A percentile compares a stretch with the other conserved stretches of the same genome.
Conservation (phyloP, 1,140 invertebrate species). For the Drosophila kepulauana region DNA sequence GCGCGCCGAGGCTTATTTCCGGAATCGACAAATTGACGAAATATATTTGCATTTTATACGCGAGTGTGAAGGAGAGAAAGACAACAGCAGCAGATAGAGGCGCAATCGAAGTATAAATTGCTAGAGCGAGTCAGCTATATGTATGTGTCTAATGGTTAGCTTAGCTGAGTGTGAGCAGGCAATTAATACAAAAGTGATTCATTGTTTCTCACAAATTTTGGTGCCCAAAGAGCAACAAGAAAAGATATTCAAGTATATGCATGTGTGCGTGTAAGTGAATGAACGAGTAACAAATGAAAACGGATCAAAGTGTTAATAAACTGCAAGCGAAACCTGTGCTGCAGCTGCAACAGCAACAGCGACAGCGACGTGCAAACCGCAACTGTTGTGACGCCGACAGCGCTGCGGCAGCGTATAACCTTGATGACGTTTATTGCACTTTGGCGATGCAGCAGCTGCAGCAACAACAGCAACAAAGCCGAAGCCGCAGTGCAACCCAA, state of each 20-base stretch:
- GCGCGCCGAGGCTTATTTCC: constrained; percentile 59
- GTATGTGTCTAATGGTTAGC: constrained; percentile 16
- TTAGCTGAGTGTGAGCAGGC: constrained; percentile 24
- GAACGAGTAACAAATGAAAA: constrained; percentile 43
- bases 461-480: constrained; percentile 3
- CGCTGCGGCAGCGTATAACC: constrained; percentile 60
- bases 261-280: constrained; percentile 6
- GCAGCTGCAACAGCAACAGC: constrained; percentile 24
- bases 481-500: constrained; percentile 47
- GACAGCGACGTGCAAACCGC: background rate
- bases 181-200: constrained; percentile 56
- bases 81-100: background rate
- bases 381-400: constrained; percentile 24
- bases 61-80: constrained; percentile 3
- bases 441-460: constrained; percentile 49
- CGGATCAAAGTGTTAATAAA: constrained; percentile 56
- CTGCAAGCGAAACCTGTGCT: constrained; percentile 45
- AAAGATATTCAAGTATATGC: background rate
- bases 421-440: constrained; percentile 81
- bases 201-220: constrained; percentile 27
- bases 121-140: constrained; percentile 32
- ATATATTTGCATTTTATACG: constrained; percentile 55
- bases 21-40: constrained; percentile 66
- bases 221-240: constrained; percentile 24
- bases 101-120: constrained; percentile 3